Percentiles rank a stretch among this genome's conserved stretches.
Evolutionary conservation across 2,113 vertebrate genomes (phyloP).

Genomic region (human (Homo sapiens)): GRCh38 chr2:61858001-61858500

Average conservation of each 20-base stretch:
- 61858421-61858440: conserved; percentile 95
- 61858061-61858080: background rate
- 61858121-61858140: background rate
- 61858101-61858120: background rate
- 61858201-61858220: conserved; percentile 98
- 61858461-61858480: conserved; percentile 98
- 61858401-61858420: conserved; percentile 99
- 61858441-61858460: conserved; percentile 98
- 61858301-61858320: conserved; percentile 94
- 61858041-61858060: background rate
- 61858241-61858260: conserved; percentile 97
- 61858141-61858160: conserved; percentile 91
- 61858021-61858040: background rate
- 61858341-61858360: conserved; percentile 98
- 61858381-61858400: conserved; percentile 98
- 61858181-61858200: conserved; percentile 96
- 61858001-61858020: background rate
- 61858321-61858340: conserved; percentile 93
- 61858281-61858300: conserved; percentile 92
- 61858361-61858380: conserved; percentile 99
- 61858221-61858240: conserved; percentile 96
- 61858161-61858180: conserved; percentile 97
- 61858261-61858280: conserved; percentile 96
- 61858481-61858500: conserved; percentile 98
- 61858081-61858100: background rate